Conservation (phyloP, 2,888 invertebrate species). For the Magallana nippona region DNA sequence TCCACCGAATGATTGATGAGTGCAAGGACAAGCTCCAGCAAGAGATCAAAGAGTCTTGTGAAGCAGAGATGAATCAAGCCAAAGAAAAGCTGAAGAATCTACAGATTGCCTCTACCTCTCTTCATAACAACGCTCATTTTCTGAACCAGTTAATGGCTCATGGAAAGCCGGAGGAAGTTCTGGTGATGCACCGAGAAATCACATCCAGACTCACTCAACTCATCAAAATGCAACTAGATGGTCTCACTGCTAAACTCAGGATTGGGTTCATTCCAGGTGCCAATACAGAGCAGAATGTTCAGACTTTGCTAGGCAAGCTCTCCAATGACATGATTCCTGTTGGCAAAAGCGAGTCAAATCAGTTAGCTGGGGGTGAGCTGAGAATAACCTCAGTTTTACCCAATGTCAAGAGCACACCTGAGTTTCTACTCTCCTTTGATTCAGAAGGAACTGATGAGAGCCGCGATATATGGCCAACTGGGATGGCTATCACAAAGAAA, state of each 20-base stretch:
- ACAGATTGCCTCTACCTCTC: constrained; percentile 58
- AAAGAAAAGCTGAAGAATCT: constrained; percentile 59
- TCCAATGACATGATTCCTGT: constrained; percentile 59
- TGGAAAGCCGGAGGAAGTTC: constrained; percentile 70
- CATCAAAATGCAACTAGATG: constrained; percentile 65
- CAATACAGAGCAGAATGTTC: constrained; percentile 60
- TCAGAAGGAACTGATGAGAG: constrained; percentile 62
- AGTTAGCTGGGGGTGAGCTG: constrained; percentile 48
- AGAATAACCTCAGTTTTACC: constrained; percentile 64
- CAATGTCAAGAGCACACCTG: constrained; percentile 56
- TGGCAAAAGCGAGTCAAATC: constrained; percentile 56
- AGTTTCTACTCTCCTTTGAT: constrained; percentile 62
- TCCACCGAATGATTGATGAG: constrained; percentile 70
- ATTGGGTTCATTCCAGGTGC: constrained; percentile 65
- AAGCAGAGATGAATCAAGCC: constrained; percentile 57
- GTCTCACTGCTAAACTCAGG: constrained; percentile 60
- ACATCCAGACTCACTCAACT: constrained; percentile 68
- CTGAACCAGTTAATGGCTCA: constrained; percentile 60
- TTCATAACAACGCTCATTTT: constrained; percentile 61
- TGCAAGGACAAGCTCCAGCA: constrained; percentile 58
- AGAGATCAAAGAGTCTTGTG: constrained; percentile 56
- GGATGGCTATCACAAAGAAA: constrained; percentile 64
- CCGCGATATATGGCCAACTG: constrained; percentile 76
- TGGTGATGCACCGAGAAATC: constrained; percentile 63
- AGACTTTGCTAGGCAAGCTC: constrained; percentile 68